Evolutionary conservation across 1,140 invertebrate genomes (phyloP).

Genomic region (Oedothorax gibbosus): DNA sequence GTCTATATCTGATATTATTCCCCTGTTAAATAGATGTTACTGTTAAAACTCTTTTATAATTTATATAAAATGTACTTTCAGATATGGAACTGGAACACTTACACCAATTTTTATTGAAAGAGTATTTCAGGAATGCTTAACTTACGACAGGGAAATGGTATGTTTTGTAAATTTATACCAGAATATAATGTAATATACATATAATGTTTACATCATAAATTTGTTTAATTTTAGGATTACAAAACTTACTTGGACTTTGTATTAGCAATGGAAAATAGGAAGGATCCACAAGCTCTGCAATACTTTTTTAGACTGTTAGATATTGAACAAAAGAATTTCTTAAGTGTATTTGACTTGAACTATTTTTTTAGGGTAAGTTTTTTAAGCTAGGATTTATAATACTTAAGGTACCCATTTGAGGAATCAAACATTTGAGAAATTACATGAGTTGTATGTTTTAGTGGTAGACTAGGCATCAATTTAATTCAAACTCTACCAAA

Average conservation of each 20-base stretch:
- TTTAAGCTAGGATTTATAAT: neutral
- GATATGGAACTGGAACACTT: slow-evolving; percentile 92
- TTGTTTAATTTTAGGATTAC: slow-evolving; percentile 77
- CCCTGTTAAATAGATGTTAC: too few species aligned
- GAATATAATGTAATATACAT: too few species aligned
- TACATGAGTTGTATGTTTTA: neutral
- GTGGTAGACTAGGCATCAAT: neutral
- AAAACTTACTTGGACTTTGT: slow-evolving; percentile 97
- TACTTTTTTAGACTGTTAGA: slow-evolving; percentile 94
- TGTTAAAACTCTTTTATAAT: too few species aligned
- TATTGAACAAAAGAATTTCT: slow-evolving; percentile 86
- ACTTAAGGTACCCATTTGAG: neutral
- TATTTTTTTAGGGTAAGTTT: slow-evolving; percentile 85
- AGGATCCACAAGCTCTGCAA: slow-evolving; percentile 89
- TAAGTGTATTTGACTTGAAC: slow-evolving; percentile 90
- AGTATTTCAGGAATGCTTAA: slow-evolving; percentile 95
- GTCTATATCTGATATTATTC: too few species aligned
- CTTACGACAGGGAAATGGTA: slow-evolving; percentile 94
- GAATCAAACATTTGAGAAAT: neutral
- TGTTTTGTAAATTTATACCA: slow-evolving; percentile 29
- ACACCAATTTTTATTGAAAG: slow-evolving; percentile 91
- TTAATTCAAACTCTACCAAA: neutral
- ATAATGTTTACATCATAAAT: too few species aligned
- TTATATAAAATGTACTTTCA: slow-evolving; percentile 66
- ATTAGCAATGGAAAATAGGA: slow-evolving; percentile 90